Evolutionary conservation across 2,888 invertebrate genomes (phyloP).

Genomic region (Sarcophaga caerulescens): DNA sequence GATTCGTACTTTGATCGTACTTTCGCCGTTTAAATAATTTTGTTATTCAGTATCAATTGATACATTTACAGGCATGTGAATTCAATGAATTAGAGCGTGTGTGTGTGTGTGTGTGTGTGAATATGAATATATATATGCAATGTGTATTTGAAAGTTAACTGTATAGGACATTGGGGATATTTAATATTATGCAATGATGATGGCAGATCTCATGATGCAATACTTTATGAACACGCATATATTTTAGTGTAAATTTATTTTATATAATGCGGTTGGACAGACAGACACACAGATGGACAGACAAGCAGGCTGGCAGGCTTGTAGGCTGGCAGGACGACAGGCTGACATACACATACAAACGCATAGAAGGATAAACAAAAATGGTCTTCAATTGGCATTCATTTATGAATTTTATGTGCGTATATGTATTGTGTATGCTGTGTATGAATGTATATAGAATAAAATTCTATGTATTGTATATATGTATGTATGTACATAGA

Average conservation of each 20-base stretch:
- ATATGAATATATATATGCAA: neutral
- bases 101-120: neutral
- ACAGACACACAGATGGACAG: neutral
- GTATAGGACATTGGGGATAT: slow-evolving; percentile 63
- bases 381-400: slow-evolving; percentile 50
- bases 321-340: slow-evolving; percentile 42
- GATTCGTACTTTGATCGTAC: no score
- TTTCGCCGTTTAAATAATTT: no score
- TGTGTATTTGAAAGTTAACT: slow-evolving; percentile 44
- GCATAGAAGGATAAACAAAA: neutral
- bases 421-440: neutral
- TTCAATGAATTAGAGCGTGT: no score
- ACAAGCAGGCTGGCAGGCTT: neutral
- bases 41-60: neutral
- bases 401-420: slow-evolving; percentile 38
- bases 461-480: neutral
- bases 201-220: slow-evolving; percentile 65
- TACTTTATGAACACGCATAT: slow-evolving; percentile 69
- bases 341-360: neutral
- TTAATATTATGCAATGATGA: slow-evolving; percentile 61
- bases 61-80: slow-evolving; percentile 7
- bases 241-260: slow-evolving; percentile 71
- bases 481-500: slow-evolving; percentile 1
- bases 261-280: slow-evolving; percentile 67
- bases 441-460: neutral